phyloP scores from a whole-genome alignment of 2,797 vertebrate species.

The Acipenser oxyrinchus region DNA sequence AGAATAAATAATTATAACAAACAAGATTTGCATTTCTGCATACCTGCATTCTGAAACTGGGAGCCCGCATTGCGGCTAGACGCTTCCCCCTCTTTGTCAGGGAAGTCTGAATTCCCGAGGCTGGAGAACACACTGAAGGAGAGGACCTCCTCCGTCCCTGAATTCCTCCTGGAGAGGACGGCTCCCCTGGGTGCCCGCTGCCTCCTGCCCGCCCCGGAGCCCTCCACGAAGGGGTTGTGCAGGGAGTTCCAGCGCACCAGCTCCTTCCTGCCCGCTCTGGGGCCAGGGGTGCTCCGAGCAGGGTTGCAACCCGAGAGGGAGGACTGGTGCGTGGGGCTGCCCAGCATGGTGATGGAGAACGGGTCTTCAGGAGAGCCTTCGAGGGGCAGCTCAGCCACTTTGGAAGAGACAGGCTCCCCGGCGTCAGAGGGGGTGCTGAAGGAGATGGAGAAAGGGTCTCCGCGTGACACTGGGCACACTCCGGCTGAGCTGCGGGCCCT shows the following conservation, averaged over 20 bases:
- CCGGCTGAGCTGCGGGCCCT: conserved; percentile 5
- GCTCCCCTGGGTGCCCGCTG: conserved; percentile 43
- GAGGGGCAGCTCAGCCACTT: conserved; percentile 25
- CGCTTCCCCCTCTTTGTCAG: conserved; percentile 62
- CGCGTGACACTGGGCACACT: conserved; percentile 11
- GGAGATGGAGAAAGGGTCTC: conserved; percentile 33
- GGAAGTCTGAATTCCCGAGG: conserved; percentile 10
- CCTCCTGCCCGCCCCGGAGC: conserved; percentile 33
- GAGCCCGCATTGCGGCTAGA: no score
- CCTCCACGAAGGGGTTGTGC: conserved; percentile 61
- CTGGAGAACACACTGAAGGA: conserved; percentile 44
- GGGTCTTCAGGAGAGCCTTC: conserved; percentile 55
- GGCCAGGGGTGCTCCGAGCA: conserved; percentile 25
- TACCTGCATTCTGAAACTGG: conserved; percentile 22
- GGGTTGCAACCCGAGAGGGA: conserved; percentile 32
- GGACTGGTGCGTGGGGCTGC: conserved; percentile 66
- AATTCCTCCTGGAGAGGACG: conserved; percentile 58
- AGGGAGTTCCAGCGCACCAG: conserved; percentile 55
- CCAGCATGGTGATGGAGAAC: conserved; percentile 67
- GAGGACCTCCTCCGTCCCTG: conserved; percentile 63
- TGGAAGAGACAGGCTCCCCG: conserved; percentile 36
- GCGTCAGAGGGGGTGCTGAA: conserved; percentile 33
- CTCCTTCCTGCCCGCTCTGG: conserved; percentile 51
- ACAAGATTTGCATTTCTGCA: conserved; percentile 12
- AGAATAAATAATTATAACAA: no score